Evolutionary conservation across 1,140 invertebrate genomes (phyloP).

Genomic region (Frieseomelitta varia): DNA sequence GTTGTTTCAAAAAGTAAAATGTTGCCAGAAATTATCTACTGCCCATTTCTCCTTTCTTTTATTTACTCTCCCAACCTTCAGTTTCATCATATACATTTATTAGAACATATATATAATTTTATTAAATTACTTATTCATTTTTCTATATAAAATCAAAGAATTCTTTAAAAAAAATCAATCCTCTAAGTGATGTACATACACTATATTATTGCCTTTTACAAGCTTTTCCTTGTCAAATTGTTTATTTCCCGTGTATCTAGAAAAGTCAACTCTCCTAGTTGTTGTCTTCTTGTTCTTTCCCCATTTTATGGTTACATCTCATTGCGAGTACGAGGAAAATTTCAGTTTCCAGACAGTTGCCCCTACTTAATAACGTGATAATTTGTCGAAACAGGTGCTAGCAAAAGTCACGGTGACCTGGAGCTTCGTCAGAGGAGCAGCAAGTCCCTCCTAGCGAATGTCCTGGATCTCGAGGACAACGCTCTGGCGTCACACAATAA

Average conservation of each 20-base stretch:
- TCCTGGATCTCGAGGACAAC: slow-evolving; percentile 94
- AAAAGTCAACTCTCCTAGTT: background rate
- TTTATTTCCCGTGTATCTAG: background rate
- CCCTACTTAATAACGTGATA: background rate
- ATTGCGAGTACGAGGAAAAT: background rate
- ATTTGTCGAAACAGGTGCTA: slow-evolving; percentile 70
- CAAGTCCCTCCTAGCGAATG: slow-evolving; percentile 96
- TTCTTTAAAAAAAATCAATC: background rate
- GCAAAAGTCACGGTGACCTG: slow-evolving; percentile 86
- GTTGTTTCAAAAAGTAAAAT: background rate
- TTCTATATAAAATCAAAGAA: background rate
- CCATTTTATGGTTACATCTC: background rate
- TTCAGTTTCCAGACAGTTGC: background rate
- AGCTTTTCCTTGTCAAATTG: background rate
- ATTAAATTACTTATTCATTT: background rate
- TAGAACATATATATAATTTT: no score
- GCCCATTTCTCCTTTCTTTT: no score
- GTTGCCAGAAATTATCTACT: background rate
- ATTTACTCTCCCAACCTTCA: background rate
- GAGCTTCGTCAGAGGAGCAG: slow-evolving; percentile 88
- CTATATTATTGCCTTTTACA: background rate
- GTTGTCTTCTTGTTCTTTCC: no score
- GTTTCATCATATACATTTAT: background rate
- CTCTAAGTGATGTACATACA: background rate
- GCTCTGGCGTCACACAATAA: slow-evolving; percentile 81